Evolutionary conservation across 2,888 invertebrate genomes (phyloP).

Genomic region (Ferdinandea cuprea): DNA sequence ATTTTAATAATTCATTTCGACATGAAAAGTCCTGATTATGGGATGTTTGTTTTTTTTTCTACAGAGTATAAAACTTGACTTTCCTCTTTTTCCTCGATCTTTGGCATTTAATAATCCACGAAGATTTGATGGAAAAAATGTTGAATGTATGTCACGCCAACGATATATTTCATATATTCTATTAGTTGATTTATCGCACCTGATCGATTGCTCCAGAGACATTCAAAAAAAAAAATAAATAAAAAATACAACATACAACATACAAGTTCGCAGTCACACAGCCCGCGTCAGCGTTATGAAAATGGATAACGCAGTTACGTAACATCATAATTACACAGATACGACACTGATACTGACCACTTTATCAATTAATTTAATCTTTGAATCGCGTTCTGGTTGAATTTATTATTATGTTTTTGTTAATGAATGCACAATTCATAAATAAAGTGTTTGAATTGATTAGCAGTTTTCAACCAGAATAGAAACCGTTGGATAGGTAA

Average conservation of each 20-base stretch:
- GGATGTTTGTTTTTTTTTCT: no score
- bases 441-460: no score
- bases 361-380: conserved; percentile 33
- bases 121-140: conserved; percentile 18
- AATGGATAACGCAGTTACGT: conserved; percentile 4
- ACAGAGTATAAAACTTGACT: conserved; percentile 1
- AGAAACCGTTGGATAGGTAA: no score
- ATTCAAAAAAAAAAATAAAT: not conserved
- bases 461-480: no score
- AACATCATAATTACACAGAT: conserved; percentile 16
- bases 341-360: conserved; percentile 24
- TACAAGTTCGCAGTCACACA: no score
- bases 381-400: conserved; percentile 16
- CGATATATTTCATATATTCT: not conserved
- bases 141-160: not conserved
- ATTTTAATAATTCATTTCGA: not conserved
- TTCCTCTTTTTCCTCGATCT: conserved; percentile 19
- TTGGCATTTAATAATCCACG: conserved; percentile 3
- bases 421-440: conserved; percentile 7
- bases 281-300: conserved; percentile 7
- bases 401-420: not conserved
- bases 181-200: conserved; percentile 5
- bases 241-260: no score
- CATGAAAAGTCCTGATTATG: conserved; percentile 6
- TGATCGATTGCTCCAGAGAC: not conserved